These are phyloP conservation scores for Xiphorhynchus elegans DNA, from an alignment of 2,113 vertebrate genomes.

Conservation along the genomic window DNA sequence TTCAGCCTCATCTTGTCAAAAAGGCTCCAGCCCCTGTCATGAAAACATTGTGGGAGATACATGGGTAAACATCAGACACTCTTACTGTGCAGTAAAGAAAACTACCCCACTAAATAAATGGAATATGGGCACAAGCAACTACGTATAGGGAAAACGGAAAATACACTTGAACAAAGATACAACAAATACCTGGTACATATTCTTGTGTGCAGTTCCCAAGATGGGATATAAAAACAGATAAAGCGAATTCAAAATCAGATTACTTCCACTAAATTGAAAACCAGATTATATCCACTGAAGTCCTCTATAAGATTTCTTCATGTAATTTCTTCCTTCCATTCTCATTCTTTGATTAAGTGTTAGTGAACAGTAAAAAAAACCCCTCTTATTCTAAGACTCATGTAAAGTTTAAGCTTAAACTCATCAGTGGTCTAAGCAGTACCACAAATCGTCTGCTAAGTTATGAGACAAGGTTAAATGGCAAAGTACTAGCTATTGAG, in stretches of 20 bases:
- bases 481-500: neutral
- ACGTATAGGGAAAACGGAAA: neutral
- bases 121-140: neutral
- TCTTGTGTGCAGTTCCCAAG: neutral
- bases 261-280: conserved; percentile 8
- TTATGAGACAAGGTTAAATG: neutral
- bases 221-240: neutral
- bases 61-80: neutral
- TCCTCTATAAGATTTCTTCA: neutral
- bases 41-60: neutral
- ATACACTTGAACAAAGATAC: neutral
- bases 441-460: neutral
- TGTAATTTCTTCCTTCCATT: neutral
- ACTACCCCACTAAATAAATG: neutral
- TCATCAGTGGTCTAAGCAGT: neutral
- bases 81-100: neutral
- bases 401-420: neutral
- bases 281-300: neutral
- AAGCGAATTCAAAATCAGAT: neutral
- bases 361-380: neutral
- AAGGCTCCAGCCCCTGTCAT: neutral
- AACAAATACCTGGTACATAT: neutral
- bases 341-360: neutral
- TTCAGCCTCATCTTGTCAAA: neutral
- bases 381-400: neutral